These are phyloP conservation scores for Salvelinus alpinus DNA, from an alignment of 2,113 vertebrate genomes.

Conservation along the genomic window DNA sequence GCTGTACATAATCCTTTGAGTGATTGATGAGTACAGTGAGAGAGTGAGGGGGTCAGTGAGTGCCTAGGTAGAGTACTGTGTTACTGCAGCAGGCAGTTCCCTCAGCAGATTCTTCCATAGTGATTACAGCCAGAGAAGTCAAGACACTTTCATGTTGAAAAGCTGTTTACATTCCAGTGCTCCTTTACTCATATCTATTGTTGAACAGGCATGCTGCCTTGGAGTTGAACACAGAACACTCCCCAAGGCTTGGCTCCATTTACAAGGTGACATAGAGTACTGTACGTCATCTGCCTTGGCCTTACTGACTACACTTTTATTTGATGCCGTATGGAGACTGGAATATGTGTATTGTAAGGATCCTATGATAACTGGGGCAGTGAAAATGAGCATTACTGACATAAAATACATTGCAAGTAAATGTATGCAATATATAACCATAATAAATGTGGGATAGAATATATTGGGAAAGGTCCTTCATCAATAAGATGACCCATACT, in stretches of 20 bases:
- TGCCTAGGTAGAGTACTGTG: constrained; percentile 25
- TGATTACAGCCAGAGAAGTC: constrained; percentile 50
- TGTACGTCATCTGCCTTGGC: constrained; percentile 11
- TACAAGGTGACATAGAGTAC: constrained; percentile 49
- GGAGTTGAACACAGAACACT: constrained; percentile 29
- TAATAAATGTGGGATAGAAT: no score
- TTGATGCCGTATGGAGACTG: constrained; percentile 4
- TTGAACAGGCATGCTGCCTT: constrained; percentile 48
- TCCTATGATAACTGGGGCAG: no score
- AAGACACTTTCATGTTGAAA: constrained; percentile 67
- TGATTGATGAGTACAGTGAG: not conserved
- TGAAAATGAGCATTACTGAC: no score
- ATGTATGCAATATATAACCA: no score
- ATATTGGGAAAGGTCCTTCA: no score
- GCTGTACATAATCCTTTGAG: no score
- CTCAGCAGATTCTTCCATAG: constrained; percentile 57
- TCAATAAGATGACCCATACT: no score
- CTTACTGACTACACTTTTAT: not conserved
- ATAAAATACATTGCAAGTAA: no score
- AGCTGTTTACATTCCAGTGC: constrained; percentile 70
- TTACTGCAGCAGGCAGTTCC: constrained; percentile 40
- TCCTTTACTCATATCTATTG: constrained; percentile 62
- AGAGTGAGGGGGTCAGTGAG: not conserved
- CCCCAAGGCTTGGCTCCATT: constrained; percentile 24
- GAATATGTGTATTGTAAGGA: no score